These are phyloP conservation scores for Eilema depressum DNA, from an alignment of 2,888 invertebrate species.

Conservation along the genomic window DNA sequence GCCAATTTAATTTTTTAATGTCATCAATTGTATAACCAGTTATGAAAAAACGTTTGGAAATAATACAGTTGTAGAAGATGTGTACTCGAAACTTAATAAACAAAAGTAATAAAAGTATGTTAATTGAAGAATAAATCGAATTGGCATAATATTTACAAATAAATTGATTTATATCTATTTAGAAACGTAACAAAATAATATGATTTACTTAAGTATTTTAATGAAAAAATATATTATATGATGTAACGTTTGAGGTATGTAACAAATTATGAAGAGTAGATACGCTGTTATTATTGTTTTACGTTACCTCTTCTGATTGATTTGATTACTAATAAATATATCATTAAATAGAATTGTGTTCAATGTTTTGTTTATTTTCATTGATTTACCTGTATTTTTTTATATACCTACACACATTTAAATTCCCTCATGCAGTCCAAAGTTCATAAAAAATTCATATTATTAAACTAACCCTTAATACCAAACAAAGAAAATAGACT, in stretches of 20 bases:
- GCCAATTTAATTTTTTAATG: conserved; percentile 23
- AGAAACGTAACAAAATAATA: neutral
- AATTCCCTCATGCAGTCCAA: neutral
- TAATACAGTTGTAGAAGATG: conserved; percentile 10
- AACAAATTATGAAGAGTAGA: neutral
- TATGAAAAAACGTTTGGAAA: conserved; percentile 13
- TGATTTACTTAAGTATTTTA: neutral
- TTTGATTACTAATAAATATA: no score
- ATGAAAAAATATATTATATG: neutral
- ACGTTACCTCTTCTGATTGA: no score
- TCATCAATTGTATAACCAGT: conserved; percentile 17
- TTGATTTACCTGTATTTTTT: no score
- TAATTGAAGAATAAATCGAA: neutral
- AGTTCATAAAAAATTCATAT: neutral
- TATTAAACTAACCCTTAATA: neutral
- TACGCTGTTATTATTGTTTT: no score
- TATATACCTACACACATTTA: no score
- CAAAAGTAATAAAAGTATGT: conserved; percentile 5
- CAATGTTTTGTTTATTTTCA: no score
- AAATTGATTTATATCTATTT: neutral
- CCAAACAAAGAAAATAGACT: conserved; percentile 2
- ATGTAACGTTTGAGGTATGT: neutral
- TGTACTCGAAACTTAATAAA: conserved; percentile 13
- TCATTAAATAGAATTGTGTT: no score
- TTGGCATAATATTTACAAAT: neutral